These are phyloP conservation scores for Epirrhoe tristata DNA, from an alignment of 2,888 invertebrate genomes.

Conservation along the genomic window DNA sequence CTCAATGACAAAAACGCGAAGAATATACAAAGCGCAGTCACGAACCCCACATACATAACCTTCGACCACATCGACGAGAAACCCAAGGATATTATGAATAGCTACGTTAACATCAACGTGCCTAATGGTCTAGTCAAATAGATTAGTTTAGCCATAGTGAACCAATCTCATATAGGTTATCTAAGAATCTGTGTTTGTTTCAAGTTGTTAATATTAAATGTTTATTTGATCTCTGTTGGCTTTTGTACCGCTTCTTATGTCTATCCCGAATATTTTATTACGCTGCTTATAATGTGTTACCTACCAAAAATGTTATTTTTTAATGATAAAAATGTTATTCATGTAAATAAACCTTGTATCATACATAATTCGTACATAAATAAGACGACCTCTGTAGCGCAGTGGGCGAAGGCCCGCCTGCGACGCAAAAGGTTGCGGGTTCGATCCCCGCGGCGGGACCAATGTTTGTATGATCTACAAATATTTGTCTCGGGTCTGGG, in stretches of 20 bases:
- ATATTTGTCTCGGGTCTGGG: no score
- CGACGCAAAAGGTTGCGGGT: no score
- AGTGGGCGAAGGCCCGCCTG: no score
- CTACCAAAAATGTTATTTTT: background rate
- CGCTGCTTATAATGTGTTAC: background rate
- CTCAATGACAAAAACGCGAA: slow-evolving; percentile 60
- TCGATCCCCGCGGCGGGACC: no score
- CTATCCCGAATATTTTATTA: background rate
- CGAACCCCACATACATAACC: slow-evolving; percentile 78
- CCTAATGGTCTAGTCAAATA: slow-evolving; percentile 82
- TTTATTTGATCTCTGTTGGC: slow-evolving; percentile 30
- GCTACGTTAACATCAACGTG: slow-evolving; percentile 65
- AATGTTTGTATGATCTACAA: no score
- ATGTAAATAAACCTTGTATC: background rate
- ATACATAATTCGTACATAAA: no score
- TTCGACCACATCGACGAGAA: slow-evolving; percentile 71
- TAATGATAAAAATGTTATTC: background rate
- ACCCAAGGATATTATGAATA: slow-evolving; percentile 67
- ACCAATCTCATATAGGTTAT: slow-evolving; percentile 48
- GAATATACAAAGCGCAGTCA: slow-evolving; percentile 66
- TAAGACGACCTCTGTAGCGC: no score
- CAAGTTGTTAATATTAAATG: slow-evolving; percentile 17
- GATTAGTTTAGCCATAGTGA: slow-evolving; percentile 43
- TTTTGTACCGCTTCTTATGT: slow-evolving; percentile 3
- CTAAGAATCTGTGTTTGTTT: slow-evolving; percentile 35